A percentile compares a stretch with the other conserved stretches of the same genome.
Conservation (phyloP, 2,797 vertebrate genomes). For the Phrynocephalus vlangalii region DNA sequence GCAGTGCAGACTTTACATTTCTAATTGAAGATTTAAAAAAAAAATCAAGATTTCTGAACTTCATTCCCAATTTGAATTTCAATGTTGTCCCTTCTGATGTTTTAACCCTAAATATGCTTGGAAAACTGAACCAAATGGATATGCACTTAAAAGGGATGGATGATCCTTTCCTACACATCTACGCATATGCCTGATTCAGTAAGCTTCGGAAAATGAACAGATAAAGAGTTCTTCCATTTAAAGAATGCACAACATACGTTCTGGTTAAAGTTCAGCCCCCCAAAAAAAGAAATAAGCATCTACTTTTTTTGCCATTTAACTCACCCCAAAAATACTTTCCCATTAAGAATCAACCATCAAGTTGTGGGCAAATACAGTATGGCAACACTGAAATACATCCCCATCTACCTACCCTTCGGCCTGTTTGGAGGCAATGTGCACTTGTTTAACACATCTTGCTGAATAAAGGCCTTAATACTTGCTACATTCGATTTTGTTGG, state of each 20-base stretch:
- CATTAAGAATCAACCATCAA: neutral
- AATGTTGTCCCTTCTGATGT: conserved; percentile 43
- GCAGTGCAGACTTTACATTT: conserved; percentile 57
- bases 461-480: conserved; percentile 15
- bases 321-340: conserved; percentile 8
- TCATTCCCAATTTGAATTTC: conserved; percentile 3
- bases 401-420: neutral
- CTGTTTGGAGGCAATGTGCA: neutral
- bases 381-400: neutral
- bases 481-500: conserved; percentile 30
- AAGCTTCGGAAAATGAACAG: conserved; percentile 57
- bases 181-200: conserved; percentile 45
- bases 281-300: conserved; percentile 24
- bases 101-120: conserved; percentile 51
- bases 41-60: conserved; percentile 47
- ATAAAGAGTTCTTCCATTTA: conserved; percentile 28
- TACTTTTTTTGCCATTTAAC: neutral
- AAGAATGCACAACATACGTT: conserved; percentile 28
- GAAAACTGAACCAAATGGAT: conserved; percentile 33
- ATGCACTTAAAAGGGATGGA: conserved; percentile 26
- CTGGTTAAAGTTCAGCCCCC: conserved; percentile 31
- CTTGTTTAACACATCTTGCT: neutral
- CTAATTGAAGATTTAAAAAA: conserved; percentile 59
- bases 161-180: conserved; percentile 54
- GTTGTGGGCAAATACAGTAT: conserved; percentile 15